phyloP scores from a whole-genome alignment of 2,113 vertebrate genomes.

The Vidua chalybeata region DNA sequence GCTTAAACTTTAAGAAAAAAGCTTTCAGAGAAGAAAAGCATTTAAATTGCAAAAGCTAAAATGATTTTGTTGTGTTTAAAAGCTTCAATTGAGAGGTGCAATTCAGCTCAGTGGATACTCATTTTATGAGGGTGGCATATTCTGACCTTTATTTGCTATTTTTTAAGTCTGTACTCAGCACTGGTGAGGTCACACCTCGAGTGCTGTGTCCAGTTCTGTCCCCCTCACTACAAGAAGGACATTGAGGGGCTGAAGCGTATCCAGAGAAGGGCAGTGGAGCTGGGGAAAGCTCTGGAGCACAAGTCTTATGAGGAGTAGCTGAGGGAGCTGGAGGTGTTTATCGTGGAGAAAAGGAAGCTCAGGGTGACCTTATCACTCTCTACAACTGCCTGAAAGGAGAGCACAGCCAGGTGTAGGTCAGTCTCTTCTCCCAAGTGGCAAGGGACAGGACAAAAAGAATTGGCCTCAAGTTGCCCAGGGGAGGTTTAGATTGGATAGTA shows the following conservation, averaged over 20 bases:
- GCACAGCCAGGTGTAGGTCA: fast-evolving
- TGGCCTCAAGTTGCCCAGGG: background rate
- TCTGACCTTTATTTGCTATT: background rate
- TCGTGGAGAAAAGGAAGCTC: background rate
- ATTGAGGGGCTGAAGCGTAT: fast-evolving
- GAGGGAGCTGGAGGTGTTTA: background rate
- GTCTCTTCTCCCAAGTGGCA: background rate
- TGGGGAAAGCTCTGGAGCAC: background rate
- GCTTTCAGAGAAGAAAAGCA: background rate
- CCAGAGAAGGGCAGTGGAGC: fast-evolving
- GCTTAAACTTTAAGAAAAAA: background rate
- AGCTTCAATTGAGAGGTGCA: background rate
- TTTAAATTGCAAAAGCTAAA: background rate
- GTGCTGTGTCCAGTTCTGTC: background rate
- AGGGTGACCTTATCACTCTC: fast-evolving
- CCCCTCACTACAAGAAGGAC: fast-evolving
- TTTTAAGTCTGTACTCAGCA: background rate
- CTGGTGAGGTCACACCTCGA: background rate
- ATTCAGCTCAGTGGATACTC: background rate
- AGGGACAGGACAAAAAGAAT: background rate
- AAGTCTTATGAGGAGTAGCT: fast-evolving
- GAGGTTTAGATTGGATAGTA: background rate
- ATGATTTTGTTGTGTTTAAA: background rate
- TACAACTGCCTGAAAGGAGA: background rate
- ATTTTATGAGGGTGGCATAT: background rate